A percentile compares a stretch with the other conserved stretches of the same genome.
Conservation (phyloP, 2,888 invertebrate species). For the Sarcophaga caerulescens region DNA sequence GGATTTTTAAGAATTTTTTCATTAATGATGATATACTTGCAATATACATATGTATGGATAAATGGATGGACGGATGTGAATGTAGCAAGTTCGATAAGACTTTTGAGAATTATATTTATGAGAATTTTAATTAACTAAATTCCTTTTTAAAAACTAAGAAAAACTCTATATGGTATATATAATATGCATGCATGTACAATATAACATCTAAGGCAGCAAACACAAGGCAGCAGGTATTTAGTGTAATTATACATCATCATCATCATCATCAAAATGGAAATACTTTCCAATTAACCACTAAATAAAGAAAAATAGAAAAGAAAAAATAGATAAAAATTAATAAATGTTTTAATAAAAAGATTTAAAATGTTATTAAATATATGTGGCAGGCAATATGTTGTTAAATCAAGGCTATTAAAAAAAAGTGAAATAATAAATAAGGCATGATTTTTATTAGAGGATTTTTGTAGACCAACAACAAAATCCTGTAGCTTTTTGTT, state of each 20-base stretch:
- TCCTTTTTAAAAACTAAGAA: slow-evolving; percentile 37
- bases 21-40: slow-evolving; percentile 3
- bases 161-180: slow-evolving; percentile 13
- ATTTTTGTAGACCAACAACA: not conserved
- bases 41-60: not conserved
- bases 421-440: slow-evolving; percentile 11
- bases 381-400: slow-evolving; percentile 30
- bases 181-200: not conserved
- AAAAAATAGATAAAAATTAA: slow-evolving; percentile 48
- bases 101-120: not conserved
- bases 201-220: slow-evolving; percentile 52
- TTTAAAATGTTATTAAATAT: slow-evolving; percentile 6
- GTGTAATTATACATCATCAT: slow-evolving; percentile 62
- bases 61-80: not conserved
- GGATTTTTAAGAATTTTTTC: not conserved
- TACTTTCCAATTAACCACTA: slow-evolving; percentile 80
- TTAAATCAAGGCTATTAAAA: slow-evolving; percentile 51
- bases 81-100: too few species aligned
- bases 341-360: slow-evolving; percentile 20
- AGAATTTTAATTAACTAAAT: slow-evolving; percentile 48
- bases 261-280: slow-evolving; percentile 77
- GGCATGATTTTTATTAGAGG: slow-evolving; percentile 8
- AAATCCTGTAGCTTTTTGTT: slow-evolving; percentile 27
- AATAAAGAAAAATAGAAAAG: slow-evolving; percentile 53
- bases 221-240: slow-evolving; percentile 46